Percentiles rank a stretch among this genome's conserved stretches.
Evolutionary conservation across 2,113 vertebrate species (phyloP).

Genomic region (Pseudorasbora parva): DNA sequence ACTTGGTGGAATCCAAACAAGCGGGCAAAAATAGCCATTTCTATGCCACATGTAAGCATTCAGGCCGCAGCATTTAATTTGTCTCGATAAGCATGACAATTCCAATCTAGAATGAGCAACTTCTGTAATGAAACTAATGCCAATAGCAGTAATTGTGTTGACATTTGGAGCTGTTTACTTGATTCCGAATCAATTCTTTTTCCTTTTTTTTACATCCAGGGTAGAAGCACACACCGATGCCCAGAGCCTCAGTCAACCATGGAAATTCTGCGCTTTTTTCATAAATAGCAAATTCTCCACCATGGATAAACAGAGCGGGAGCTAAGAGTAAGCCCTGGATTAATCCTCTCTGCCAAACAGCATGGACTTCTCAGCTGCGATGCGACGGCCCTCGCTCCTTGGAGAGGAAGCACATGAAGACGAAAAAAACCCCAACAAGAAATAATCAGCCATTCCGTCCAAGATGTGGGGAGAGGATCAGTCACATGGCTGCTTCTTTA

Average conservation of each 20-base stretch:
- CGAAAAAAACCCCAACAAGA: not conserved
- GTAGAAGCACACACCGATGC: not conserved
- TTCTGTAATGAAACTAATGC: conserved; percentile 36
- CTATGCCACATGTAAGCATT: not conserved
- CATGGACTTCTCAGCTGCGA: conserved; percentile 20
- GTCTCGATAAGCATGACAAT: conserved; percentile 29
- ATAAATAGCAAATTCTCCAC: conserved; percentile 16
- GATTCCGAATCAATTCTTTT: conserved; percentile 31
- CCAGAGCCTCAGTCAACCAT: not conserved
- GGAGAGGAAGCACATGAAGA: not conserved
- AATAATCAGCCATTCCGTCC: conserved; percentile 39
- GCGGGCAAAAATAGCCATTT: not conserved
- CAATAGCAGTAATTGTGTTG: conserved; percentile 39
- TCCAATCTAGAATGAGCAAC: conserved; percentile 25
- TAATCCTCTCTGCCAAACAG: conserved; percentile 38
- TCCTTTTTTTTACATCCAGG: conserved; percentile 6
- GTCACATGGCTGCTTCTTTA: conserved; percentile 4
- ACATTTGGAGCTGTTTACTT: conserved; percentile 42
- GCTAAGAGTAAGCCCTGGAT: conserved; percentile 21
- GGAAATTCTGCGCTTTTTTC: not conserved
- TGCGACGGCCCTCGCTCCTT: not conserved
- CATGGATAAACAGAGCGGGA: conserved; percentile 10
- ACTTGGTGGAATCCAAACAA: not conserved
- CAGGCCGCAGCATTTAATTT: conserved; percentile 1
- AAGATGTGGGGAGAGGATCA: conserved; percentile 22